Conservation (phyloP, 64 coral and sea anemone genomes). For the Anthopleura sola region DNA sequence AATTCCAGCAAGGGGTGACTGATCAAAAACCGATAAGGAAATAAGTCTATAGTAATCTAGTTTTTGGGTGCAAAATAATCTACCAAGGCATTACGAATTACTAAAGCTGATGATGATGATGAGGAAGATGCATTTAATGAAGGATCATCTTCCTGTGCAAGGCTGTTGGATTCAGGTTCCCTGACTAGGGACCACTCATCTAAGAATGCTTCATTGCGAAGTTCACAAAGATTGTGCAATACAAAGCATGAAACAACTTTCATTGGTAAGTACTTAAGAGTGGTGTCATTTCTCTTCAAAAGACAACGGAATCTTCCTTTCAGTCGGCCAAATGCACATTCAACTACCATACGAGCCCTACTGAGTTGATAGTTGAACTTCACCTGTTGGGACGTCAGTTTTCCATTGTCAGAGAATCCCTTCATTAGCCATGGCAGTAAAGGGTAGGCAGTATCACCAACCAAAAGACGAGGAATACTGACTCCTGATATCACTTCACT, state of each 20-base stretch:
- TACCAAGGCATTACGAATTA: not conserved
- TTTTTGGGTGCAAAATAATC: not conserved
- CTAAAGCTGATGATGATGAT: not conserved
- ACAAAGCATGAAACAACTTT: conserved; percentile 25
- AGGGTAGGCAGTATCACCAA: conserved; percentile 24
- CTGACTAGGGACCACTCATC: conserved; percentile 1
- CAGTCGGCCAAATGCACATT: conserved; percentile 27
- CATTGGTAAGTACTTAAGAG: not conserved
- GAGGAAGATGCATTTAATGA: not conserved
- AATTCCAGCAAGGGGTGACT: not conserved
- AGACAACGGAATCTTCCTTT: conserved; percentile 33
- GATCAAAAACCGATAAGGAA: not conserved
- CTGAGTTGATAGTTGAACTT: conserved; percentile 1
- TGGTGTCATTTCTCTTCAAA: conserved; percentile 13
- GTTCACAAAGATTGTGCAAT: conserved; percentile 48
- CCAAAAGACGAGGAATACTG: not conserved
- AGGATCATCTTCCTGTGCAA: not conserved
- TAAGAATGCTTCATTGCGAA: no score
- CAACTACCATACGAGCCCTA: conserved; percentile 26
- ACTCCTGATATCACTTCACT: no score
- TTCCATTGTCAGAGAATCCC: not conserved
- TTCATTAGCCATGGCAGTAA: conserved; percentile 23
- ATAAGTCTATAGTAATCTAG: not conserved
- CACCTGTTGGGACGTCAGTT: not conserved
- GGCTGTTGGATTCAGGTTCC: not conserved